phyloP scores from a whole-genome alignment of 2,113 vertebrate genomes.

The Electrona antarctica region DNA sequence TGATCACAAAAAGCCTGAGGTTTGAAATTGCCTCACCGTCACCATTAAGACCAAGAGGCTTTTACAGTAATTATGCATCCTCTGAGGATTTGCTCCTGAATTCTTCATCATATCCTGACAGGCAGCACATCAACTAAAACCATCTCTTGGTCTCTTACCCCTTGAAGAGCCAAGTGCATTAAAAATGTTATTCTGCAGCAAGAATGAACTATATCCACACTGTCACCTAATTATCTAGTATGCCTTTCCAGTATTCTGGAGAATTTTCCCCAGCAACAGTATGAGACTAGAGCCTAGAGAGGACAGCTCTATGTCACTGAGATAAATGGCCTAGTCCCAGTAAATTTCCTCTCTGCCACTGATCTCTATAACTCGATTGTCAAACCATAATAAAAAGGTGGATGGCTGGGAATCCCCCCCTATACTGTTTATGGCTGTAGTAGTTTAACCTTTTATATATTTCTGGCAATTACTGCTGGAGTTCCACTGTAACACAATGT shows the following conservation, averaged over 20 bases:
- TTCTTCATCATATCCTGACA: constrained; percentile 50
- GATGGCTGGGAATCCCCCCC: constrained; percentile 4
- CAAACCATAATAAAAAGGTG: constrained; percentile 16
- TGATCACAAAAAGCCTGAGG: constrained; percentile 25
- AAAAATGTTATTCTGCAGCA: constrained; percentile 9
- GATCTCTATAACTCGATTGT: constrained; percentile 1
- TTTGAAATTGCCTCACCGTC: constrained; percentile 49
- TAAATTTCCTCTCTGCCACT: background rate
- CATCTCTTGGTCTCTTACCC: constrained; percentile 25
- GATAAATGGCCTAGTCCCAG: background rate
- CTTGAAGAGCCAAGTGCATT: background rate
- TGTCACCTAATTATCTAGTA: background rate
- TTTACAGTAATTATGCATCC: constrained; percentile 59
- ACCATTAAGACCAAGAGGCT: constrained; percentile 57
- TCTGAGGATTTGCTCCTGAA: constrained; percentile 42
- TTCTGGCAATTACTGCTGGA: background rate
- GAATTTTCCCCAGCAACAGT: constrained; percentile 7
- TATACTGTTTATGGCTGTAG: constrained; percentile 1
- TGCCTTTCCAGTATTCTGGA: background rate
- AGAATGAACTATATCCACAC: background rate
- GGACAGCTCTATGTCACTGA: constrained; percentile 2
- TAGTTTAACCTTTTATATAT: constrained; percentile 28
- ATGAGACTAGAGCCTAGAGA: background rate
- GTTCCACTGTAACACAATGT: background rate
- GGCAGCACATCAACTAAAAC: constrained; percentile 13